Percentiles rank a stretch among this genome's conserved stretches.
Evolutionary conservation across 2,113 vertebrate genomes (phyloP).

Genomic region (Helogale parvula): DNA sequence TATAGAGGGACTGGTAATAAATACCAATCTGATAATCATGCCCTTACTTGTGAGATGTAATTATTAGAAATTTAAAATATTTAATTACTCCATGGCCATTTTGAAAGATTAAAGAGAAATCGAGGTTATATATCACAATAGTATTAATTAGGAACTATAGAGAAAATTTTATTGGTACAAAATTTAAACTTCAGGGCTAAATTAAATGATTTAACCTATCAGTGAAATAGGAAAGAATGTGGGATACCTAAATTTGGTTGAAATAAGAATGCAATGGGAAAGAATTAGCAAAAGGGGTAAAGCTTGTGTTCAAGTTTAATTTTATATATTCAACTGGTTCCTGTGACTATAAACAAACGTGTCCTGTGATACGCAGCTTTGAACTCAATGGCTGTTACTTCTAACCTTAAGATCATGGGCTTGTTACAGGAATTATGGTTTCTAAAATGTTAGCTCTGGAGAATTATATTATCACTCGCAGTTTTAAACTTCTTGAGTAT

Average conservation of each 20-base stretch:
- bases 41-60: neutral
- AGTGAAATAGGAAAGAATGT: neutral
- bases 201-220: neutral
- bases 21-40: neutral
- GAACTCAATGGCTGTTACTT: neutral
- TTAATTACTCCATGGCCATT: neutral
- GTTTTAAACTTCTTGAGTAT: neutral
- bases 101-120: neutral
- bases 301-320: neutral
- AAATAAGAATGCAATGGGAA: neutral
- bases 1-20: neutral
- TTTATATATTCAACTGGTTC: neutral
- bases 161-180: neutral
- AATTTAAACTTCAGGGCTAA: neutral
- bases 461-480: neutral
- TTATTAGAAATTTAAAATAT: neutral
- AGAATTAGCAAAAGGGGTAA: neutral
- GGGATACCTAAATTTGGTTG: neutral
- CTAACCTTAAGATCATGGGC: neutral
- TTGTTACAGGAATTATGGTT: neutral
- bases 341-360: neutral
- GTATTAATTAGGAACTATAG: neutral
- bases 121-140: neutral
- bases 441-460: neutral
- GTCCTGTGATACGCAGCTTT: neutral